phyloP scores from a whole-genome alignment of 2,797 vertebrate genomes.

The Sebastes nivosus region DNA sequence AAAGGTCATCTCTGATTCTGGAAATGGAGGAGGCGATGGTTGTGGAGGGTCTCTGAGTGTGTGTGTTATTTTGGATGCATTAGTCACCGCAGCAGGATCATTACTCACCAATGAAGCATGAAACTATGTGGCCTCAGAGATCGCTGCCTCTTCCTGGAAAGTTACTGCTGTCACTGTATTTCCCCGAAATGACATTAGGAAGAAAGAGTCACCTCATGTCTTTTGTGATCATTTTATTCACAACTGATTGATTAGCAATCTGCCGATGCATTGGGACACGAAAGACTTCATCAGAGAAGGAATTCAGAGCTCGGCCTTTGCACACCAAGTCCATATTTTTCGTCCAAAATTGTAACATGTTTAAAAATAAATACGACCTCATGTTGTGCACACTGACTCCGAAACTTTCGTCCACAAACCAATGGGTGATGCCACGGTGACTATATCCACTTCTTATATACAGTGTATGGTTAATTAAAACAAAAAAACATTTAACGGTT shows the following conservation, averaged over 20 bases:
- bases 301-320: neutral
- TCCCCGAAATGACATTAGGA: neutral
- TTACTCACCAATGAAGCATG: neutral
- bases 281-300: neutral
- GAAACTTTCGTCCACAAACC: too few species aligned
- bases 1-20: slow-evolving; percentile 90
- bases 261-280: neutral
- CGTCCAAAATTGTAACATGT: too few species aligned
- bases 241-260: neutral
- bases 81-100: slow-evolving; percentile 1
- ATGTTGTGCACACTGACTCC: too few species aligned
- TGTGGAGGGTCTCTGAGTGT: slow-evolving; percentile 54
- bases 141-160: neutral
- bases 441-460: too few species aligned
- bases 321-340: too few species aligned
- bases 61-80: slow-evolving; percentile 7
- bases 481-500: neutral
- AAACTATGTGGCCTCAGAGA: neutral
- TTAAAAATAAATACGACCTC: too few species aligned
- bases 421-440: too few species aligned
- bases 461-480: neutral
- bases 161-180: neutral
- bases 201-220: neutral
- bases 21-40: slow-evolving; percentile 76
- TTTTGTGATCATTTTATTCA: neutral